A percentile compares a stretch with the other conserved stretches of the same genome.
Evolutionary conservation across 2,888 invertebrate genomes (phyloP).

Genomic region (Hymenopus coronatus): DNA sequence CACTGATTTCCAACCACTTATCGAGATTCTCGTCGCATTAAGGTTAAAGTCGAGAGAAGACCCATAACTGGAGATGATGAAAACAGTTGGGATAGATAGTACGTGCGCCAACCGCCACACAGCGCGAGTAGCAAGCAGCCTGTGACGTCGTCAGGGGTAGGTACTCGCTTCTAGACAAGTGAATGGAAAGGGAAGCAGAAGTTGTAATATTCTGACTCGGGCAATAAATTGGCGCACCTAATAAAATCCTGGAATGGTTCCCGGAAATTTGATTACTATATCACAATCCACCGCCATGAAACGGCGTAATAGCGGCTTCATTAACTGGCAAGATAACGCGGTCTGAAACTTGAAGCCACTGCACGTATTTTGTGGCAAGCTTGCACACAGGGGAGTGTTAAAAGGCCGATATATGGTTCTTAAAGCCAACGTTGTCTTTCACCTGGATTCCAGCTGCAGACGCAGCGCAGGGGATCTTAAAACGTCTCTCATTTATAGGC

Average conservation of each 20-base stretch:
- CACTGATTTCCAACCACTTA: too few species aligned
- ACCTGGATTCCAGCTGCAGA: background rate
- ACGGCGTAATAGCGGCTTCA: background rate
- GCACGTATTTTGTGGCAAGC: background rate
- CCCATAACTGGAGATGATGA: too few species aligned
- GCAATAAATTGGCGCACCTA: constrained; percentile 3
- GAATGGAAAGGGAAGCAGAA: background rate
- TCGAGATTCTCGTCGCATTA: too few species aligned
- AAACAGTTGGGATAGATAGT: background rate
- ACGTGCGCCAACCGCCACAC: background rate
- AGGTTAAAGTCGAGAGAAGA: too few species aligned
- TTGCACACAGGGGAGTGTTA: background rate
- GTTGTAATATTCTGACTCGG: background rate
- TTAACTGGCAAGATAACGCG: background rate
- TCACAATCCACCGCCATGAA: constrained; percentile 4
- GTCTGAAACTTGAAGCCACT: background rate
- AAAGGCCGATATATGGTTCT: background rate
- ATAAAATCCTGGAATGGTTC: constrained; percentile 6
- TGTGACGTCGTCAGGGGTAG: background rate
- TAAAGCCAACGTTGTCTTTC: background rate
- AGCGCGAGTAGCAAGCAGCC: background rate
- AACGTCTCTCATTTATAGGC: too few species aligned
- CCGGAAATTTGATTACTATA: constrained; percentile 15
- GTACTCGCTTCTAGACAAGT: background rate
- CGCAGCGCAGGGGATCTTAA: too few species aligned